A percentile compares a stretch with the other conserved stretches of the same genome.
phyloP scores from a whole-genome alignment of 2,113 vertebrate genomes.

The Strix uralensis region DNA sequence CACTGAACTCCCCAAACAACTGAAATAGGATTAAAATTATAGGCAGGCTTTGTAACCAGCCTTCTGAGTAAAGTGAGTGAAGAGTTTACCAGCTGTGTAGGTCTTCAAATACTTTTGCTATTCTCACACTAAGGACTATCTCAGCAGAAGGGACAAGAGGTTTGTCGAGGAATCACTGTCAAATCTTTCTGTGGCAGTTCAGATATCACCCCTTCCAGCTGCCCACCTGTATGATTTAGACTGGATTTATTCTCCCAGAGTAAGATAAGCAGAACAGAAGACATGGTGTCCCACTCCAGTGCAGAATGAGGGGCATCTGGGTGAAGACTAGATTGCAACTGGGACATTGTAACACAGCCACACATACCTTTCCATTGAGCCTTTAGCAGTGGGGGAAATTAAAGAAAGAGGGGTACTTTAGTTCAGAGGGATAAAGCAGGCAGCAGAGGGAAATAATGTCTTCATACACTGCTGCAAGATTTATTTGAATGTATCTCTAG shows the following conservation, averaged over 20 bases:
- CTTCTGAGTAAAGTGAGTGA: background rate
- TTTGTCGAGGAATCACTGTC: background rate
- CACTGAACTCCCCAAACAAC: background rate
- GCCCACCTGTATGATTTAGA: background rate
- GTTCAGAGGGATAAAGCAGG: background rate
- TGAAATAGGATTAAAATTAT: background rate
- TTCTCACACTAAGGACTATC: background rate
- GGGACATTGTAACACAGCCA: background rate
- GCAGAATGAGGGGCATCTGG: background rate
- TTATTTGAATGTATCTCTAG: background rate
- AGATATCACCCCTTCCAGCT: background rate
- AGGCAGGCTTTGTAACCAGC: background rate
- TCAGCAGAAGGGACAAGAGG: background rate
- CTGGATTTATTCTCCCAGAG: background rate
- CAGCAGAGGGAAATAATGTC: background rate
- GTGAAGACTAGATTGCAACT: background rate
- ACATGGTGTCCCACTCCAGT: background rate
- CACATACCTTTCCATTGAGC: background rate
- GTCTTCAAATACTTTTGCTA: background rate
- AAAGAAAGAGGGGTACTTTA: background rate
- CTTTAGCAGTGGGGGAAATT: background rate
- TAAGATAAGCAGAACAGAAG: background rate
- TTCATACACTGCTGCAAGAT: background rate
- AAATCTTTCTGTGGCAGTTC: background rate
- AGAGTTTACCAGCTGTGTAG: background rate